Evolutionary conservation across 2,888 invertebrate species (phyloP).

Genomic region (Pandemis corylana): DNA sequence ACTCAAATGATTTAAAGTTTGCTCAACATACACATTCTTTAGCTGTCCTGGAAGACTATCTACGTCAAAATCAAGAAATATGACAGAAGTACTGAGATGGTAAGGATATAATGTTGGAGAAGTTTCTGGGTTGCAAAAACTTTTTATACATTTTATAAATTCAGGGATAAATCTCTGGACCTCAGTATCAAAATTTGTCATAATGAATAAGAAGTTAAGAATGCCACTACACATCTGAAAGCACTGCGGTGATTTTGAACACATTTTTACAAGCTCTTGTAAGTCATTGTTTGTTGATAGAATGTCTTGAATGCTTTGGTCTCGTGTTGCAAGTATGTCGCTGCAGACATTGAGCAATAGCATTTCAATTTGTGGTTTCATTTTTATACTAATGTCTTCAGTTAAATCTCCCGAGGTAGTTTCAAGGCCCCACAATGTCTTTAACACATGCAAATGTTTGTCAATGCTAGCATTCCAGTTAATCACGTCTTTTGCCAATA

Average conservation of each 20-base stretch:
- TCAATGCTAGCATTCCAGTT: slow-evolving; percentile 55
- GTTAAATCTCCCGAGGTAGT: slow-evolving; percentile 44
- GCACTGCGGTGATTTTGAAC: slow-evolving; percentile 63
- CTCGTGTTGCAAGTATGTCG: slow-evolving; percentile 50
- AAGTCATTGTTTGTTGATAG: slow-evolving; percentile 51
- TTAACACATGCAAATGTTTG: slow-evolving; percentile 56
- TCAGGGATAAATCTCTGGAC: slow-evolving; percentile 59
- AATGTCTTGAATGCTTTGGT: slow-evolving; percentile 49
- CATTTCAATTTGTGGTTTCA: slow-evolving; percentile 68
- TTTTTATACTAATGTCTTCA: slow-evolving; percentile 66
- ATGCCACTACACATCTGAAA: slow-evolving; percentile 70
- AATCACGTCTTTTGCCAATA: slow-evolving; percentile 59
- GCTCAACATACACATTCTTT: slow-evolving; percentile 53
- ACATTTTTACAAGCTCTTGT: slow-evolving; percentile 55
- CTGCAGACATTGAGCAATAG: slow-evolving; percentile 55
- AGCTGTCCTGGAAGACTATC: slow-evolving; percentile 49
- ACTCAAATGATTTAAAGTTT: slow-evolving; percentile 55
- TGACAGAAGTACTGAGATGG: slow-evolving; percentile 56
- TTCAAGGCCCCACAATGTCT: slow-evolving; percentile 61
- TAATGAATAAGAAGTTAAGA: slow-evolving; percentile 66
- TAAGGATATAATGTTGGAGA: slow-evolving; percentile 63
- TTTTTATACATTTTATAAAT: slow-evolving; percentile 61
- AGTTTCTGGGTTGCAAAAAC: slow-evolving; percentile 46
- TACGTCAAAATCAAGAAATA: slow-evolving; percentile 66
- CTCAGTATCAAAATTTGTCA: slow-evolving; percentile 59